Base-by-base conservation (phyloP, 2,797 vertebrate species). In the Buceros bicornis region DNA sequence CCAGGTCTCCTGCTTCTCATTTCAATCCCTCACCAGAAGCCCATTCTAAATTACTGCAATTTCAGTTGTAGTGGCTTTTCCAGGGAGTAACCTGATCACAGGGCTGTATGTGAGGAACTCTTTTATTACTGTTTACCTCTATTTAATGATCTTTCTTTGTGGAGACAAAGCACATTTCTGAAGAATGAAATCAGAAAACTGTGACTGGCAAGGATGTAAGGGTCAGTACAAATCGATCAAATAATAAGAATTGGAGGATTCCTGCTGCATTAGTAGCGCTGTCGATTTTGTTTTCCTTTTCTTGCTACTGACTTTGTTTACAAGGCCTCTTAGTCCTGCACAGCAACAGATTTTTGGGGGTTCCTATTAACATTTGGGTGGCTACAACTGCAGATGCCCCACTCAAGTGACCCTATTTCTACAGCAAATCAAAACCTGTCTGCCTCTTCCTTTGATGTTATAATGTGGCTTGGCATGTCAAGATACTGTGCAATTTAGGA, bases 401-500 rank as follows among this genome's bases (percentile, higher is more conserved):
- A 82, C 48, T 87, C 10, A 16, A 89, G 50, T 89, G 92, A 87
- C 92, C 79, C 31, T 87, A 4, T 83, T 92, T 77, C 81, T 81
- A 43, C 22, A 85, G 65, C 79, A 78, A 50, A 91, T 89, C 79
- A 87, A 87, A 93, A 87, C 65, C 31, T 57, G 67, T 69, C 81
- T 87, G 62, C 81, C 64, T 93, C 72, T 80, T 91, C 79, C 82
- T 79, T 70, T 48, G 60, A 25, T 50, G 50, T 71, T 91, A 1
- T 91, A 82, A 94, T 74, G 65, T 88, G 89, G 76, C 53, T 93
- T 97, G 95, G 54, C 89, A 88, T 51, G 71, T 87, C 71, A 31
- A 65, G 57, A 71, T 82, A 62, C 13, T 70, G 48, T 81, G 84
- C 61, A 78, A 19, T 9, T 78, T 54, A n/a, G 61, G 82, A 91